Percentiles rank a stretch among this genome's conserved stretches.
phyloP scores from a whole-genome alignment of 2,888 invertebrate species.

The Euzophera pinguis region DNA sequence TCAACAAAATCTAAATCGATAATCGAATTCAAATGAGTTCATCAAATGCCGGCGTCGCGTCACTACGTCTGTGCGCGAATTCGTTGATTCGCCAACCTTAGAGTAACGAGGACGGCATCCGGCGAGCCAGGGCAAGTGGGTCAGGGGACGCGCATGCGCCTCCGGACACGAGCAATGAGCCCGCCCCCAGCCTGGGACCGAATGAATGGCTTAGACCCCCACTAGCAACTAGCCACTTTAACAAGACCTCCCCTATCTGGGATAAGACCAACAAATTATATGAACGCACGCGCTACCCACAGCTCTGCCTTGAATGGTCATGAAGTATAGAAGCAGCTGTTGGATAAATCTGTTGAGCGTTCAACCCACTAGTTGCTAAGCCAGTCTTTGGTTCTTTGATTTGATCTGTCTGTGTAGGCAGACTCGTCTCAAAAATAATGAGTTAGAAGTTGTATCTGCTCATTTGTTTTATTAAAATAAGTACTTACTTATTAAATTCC shows the following conservation, averaged over 20 bases:
- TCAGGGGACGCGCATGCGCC: conserved; percentile 73
- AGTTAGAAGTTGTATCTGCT: too few species aligned
- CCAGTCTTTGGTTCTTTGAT: conserved; percentile 52
- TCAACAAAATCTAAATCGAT: conserved; percentile 2
- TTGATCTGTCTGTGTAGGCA: conserved; percentile 35
- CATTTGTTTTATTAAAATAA: too few species aligned
- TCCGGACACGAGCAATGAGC: conserved; percentile 73
- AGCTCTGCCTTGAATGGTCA: conserved; percentile 45
- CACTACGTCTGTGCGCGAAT: conserved; percentile 65
- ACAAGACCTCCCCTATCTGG: conserved; percentile 56
- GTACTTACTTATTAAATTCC: too few species aligned
- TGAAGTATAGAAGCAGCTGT: conserved; percentile 51
- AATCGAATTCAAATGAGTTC: conserved; percentile 30
- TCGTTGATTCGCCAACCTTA: conserved; percentile 73
- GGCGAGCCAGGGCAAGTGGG: conserved; percentile 59
- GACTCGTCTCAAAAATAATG: conserved; percentile 24
- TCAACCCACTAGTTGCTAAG: conserved; percentile 72
- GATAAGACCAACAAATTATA: conserved; percentile 31
- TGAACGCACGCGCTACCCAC: conserved; percentile 31
- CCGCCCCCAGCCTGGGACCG: conserved; percentile 67
- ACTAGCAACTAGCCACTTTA: conserved; percentile 39
- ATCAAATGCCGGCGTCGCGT: conserved; percentile 54
- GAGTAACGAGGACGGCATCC: conserved; percentile 64
- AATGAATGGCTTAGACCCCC: conserved; percentile 66
- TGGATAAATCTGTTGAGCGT: conserved; percentile 65